Conservation (phyloP, 1,140 invertebrate species). For the Sitophilus oryzae region DNA sequence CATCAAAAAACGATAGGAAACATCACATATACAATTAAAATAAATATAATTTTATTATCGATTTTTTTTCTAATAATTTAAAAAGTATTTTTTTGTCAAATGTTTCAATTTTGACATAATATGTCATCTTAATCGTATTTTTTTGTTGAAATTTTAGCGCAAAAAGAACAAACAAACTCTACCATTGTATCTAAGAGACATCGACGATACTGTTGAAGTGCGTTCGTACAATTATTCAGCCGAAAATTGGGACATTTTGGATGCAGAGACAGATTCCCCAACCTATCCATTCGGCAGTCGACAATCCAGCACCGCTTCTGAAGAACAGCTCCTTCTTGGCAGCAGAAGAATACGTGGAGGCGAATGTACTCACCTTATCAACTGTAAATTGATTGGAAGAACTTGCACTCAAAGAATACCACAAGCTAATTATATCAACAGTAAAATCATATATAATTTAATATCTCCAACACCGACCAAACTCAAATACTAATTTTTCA, state of each 20-base stretch:
- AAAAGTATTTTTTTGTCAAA: background rate
- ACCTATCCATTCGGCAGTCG: background rate
- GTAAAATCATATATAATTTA: no score
- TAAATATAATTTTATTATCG: no score
- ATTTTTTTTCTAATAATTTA: background rate
- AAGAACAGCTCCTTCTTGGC: background rate
- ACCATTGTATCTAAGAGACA: conserved; percentile 7
- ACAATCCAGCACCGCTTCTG: background rate
- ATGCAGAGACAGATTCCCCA: background rate
- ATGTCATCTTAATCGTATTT: no score
- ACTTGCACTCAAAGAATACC: background rate
- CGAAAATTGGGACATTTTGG: background rate
- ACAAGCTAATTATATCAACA: conserved; percentile 10
- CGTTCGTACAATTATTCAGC: background rate
- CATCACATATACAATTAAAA: no score
- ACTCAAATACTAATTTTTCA: conserved; percentile 3
- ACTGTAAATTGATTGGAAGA: conserved; percentile 1
- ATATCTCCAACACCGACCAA: background rate
- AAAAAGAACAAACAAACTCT: conserved; percentile 4
- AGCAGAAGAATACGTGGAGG: conserved; percentile 16
- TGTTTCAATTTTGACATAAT: no score
- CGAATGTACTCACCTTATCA: conserved; percentile 9
- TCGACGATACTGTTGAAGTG: conserved; percentile 10
- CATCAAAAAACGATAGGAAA: no score
- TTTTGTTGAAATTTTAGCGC: conserved; percentile 21